Evolutionary conservation across 2,113 vertebrate genomes (phyloP), one percentile per base, ranked within the genome.

Genomic region (Eulacestoma nigropectus): DNA sequence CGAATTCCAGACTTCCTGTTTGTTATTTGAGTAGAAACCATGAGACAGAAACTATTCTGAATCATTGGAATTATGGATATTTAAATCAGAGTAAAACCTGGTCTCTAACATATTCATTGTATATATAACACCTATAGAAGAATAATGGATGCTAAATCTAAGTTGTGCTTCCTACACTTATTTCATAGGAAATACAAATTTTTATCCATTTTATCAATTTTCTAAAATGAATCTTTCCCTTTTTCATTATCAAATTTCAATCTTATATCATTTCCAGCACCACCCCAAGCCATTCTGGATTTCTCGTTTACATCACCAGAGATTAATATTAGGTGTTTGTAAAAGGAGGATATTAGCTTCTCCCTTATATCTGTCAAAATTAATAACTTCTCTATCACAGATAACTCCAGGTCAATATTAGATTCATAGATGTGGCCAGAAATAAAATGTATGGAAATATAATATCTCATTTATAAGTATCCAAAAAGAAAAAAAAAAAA

Each of bases 321-420:
- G 98, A 98, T 98, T 98, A 98, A 98, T 98, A 98, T 98, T 98
- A 98, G 97, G 97, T 98, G 97, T 98, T 98, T 98, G 98, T 98
- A 98, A 98, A 98, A 98, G 96, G 92, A 97, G 98, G 98, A 98
- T 98, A 98, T 98, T 98, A 98, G 97, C 98, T 98, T 98, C 98
- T 98, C 97, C 97, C 98, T 98, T 98, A 97, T 98, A 98, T 97
- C 98, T 98, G 98, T 98, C 98, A 98, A 97, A 98, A 98, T 98
- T 98, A 98, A 98, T 98, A 98, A 98, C 98, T 98, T 98, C 97
- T 98, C 97, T 97, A 98, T 97, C 98, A 98, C 97, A 97, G 98
- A 98, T 98, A 98, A 98, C 98, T 98, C 96, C 96, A 77, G 98
- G 98, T 98, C 98, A 98, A 98, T 98, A 98, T 98, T 97, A 98